These are phyloP conservation scores for Benitochromis conjunctus DNA, from an alignment of 2,113 vertebrate species.

Conservation along the genomic window DNA sequence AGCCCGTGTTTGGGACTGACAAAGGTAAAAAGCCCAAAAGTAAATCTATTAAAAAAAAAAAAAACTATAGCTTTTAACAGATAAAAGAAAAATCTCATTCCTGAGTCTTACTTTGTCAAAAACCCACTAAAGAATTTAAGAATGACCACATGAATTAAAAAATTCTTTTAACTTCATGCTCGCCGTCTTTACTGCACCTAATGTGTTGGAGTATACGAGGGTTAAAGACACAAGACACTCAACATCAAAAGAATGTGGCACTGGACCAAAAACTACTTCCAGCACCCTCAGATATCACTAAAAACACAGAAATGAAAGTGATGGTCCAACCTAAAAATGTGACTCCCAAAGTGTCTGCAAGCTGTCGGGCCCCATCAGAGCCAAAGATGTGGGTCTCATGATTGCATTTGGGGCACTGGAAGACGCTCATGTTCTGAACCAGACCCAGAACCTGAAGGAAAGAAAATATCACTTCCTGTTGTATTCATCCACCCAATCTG, in stretches of 20 bases:
- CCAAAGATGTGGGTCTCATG: slow-evolving; percentile 95
- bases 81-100: not conserved
- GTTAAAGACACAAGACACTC: not conserved
- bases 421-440: slow-evolving; percentile 98
- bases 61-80: not conserved
- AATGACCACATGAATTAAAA: not conserved
- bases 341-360: slow-evolving; percentile 82
- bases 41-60: not conserved
- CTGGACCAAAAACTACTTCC: rapidly evolving
- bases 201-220: not conserved
- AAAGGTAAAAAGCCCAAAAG: not conserved
- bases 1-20: not conserved
- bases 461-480: not conserved
- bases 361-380: slow-evolving; percentile 80
- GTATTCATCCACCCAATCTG: not conserved
- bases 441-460: slow-evolving; percentile 86
- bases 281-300: not conserved
- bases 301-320: not conserved
- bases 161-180: rapidly evolving
- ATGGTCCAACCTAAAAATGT: slow-evolving; percentile 79
- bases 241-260: not conserved
- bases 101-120: not conserved
- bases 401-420: slow-evolving; percentile 91
- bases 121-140: not conserved
- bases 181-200: not conserved